A percentile compares a stretch with the other conserved stretches of the same genome.
Evolutionary conservation across 2,113 vertebrate species (phyloP).

Genomic region (Ageneiosus marmoratus): DNA sequence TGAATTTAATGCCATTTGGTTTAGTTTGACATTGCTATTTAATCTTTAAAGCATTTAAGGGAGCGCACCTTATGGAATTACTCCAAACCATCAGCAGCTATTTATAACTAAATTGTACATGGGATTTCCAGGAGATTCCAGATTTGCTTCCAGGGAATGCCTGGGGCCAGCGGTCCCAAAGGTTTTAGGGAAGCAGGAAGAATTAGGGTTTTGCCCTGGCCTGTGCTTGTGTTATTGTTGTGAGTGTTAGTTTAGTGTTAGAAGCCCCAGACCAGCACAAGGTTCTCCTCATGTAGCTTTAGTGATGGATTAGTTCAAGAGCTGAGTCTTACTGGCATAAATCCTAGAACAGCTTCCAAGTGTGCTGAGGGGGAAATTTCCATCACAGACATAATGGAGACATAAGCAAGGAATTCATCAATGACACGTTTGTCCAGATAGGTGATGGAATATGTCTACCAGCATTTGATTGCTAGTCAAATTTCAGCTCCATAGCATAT

Average conservation of each 20-base stretch:
- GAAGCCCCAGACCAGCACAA: conserved; percentile 32
- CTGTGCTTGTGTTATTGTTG: conserved; percentile 50
- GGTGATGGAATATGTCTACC: conserved; percentile 1
- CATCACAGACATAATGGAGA: conserved; percentile 24
- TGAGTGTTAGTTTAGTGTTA: conserved; percentile 52
- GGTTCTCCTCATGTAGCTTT: conserved; percentile 37
- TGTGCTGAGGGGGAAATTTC: conserved; percentile 30
- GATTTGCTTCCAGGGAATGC: not conserved
- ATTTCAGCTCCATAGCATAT: not conserved
- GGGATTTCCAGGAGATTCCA: too few relatives aligned
- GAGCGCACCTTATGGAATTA: not conserved
- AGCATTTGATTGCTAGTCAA: not conserved
- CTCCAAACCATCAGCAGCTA: not conserved
- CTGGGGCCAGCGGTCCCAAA: conserved; percentile 21
- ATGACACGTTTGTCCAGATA: conserved; percentile 18
- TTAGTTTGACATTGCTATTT: not conserved
- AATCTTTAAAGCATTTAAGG: conserved; percentile 7
- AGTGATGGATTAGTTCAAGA: conserved; percentile 44
- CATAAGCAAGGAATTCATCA: conserved; percentile 2
- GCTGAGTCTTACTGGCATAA: conserved; percentile 30
- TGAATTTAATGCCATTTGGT: not conserved
- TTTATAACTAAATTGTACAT: not conserved
- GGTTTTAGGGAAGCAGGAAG: conserved; percentile 18
- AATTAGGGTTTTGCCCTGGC: conserved; percentile 31
- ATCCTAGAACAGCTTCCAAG: conserved; percentile 30